Base-by-base conservation (phyloP, 2,113 vertebrate genomes). In the Bos javanicus region DNA sequence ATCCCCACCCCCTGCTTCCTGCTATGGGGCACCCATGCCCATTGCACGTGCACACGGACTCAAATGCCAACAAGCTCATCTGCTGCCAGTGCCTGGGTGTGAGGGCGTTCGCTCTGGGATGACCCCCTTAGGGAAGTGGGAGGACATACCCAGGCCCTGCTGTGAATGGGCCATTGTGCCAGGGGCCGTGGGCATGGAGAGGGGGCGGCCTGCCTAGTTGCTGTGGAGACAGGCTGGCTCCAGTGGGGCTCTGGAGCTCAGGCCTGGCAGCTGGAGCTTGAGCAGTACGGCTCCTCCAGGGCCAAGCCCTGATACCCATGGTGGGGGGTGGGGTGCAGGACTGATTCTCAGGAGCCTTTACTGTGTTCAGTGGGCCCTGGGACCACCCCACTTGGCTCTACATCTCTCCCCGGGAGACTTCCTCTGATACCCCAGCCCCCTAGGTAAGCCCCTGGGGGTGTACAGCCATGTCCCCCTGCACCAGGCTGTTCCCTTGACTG, bases 111-210 rank as follows among this genome's bases (percentile, higher is more conserved):
- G 67, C n/a, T 60, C 92, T 83, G 54, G 82, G 82, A 33, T 4
- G 52, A 81, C 81, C 74, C 94, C 71, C 36, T 2, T 52, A 21
- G 15, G 62, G 50, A 91, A 83, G 95, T 91, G 74, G 91, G 94
- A 96, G 76, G 92, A 71, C 0, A 1, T 48, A 80, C 76, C 48
- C 64, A 83, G 30, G 81, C 46, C 87, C 36, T 90, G 59, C 71
- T 94, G 76, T 50, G 96, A 98, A 93, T 50, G 88, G 97, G 88
- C 28, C 92, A 85, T 71, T 89, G 88, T 91, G 90, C 96, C 85
- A 91, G 81, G 87, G 96, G 80, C 87, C 1, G 15, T 71, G 87
- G 90, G 94, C 83, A 92, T 6, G 7, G 87, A 57, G 30, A 50
- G 46, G 93, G 23, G 91, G 54, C 2, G 17, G 85, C 71, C 76